phyloP scores from a whole-genome alignment of 2,113 vertebrate species.

The Calyptommatus sinebrachiatus region DNA sequence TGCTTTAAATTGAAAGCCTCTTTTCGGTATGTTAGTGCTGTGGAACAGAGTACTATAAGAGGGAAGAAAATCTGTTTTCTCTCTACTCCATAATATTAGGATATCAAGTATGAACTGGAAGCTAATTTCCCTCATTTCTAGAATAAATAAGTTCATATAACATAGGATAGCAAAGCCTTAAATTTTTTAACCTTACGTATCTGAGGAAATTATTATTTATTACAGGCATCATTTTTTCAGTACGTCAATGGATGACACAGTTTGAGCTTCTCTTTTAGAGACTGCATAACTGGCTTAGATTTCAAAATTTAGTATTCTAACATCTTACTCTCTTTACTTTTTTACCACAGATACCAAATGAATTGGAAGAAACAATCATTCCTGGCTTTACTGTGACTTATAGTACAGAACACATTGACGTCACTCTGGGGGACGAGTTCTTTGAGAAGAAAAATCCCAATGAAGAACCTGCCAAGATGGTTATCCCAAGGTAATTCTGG shows the following conservation, averaged over 20 bases:
- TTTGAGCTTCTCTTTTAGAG: background rate
- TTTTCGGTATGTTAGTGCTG: too few relatives aligned
- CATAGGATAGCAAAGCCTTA: too few relatives aligned
- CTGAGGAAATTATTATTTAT: too few relatives aligned
- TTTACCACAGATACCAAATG: constrained; percentile 34
- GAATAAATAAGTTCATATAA: too few relatives aligned
- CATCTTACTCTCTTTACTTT: background rate
- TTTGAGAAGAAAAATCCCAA: constrained; percentile 33
- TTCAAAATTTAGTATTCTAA: background rate
- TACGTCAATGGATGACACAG: background rate
- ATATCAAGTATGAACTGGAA: too few relatives aligned
- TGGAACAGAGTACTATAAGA: too few relatives aligned
- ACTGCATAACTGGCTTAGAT: background rate
- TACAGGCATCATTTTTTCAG: too few relatives aligned
- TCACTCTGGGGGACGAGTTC: constrained; percentile 59
- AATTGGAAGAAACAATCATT: constrained; percentile 44
- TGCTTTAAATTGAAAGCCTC: too few relatives aligned
- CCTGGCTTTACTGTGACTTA: constrained; percentile 55
- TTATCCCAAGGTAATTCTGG: constrained; percentile 25
- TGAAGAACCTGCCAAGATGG: background rate
- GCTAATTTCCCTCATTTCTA: too few relatives aligned
- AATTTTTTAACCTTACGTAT: too few relatives aligned
- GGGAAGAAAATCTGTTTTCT: too few relatives aligned
- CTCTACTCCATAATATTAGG: too few relatives aligned
- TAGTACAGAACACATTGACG: constrained; percentile 51